Base-by-base conservation (phyloP, 2,113 vertebrate genomes). In the Anhinga anhinga region DNA sequence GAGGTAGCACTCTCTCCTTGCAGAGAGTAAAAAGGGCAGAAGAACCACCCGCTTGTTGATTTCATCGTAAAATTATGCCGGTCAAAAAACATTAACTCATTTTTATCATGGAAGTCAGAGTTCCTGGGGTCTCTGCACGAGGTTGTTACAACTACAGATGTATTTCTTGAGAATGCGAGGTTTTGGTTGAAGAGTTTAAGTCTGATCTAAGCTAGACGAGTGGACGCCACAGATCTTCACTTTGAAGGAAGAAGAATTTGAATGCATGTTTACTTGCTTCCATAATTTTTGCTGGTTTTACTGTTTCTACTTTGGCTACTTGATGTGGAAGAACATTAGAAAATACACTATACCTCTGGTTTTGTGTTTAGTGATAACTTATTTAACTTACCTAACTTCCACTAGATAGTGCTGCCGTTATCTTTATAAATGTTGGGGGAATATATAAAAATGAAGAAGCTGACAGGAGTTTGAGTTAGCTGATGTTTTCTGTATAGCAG, bases 1-100 rank as follows among this genome's bases (percentile, higher is more conserved):
- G 99, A 99, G 99, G 99, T 99, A 98, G 98, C 99, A 98, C 98
- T 98, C 98, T 98, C 98, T 99, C 98, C 97, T 97, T 96, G 97
- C 99, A 98, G 99, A 98, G 98, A 95, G 97, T 65, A 69, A 98
- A 98, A 97, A 95, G 96, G 96, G 95, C 98, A 93, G 80, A 96
- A 92, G 97, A 97, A 91, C 40, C 95, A 74, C 27, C 85, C 45
- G 11, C 97, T 97, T 94, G 83, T 85, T 88, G 95, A n/a, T 61
- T 86, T 83, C 95, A 88, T 97, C 95, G 22, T 95, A 66, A 20
- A 91, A 88, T 96, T 83, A 40, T 95, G 97, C 96, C 42, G 71
- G 85, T 97, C 94, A 94, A 59, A 96, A 96, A 74, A 63, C 96
- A 96, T 95, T 96, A 94, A 95, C 97, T 96, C 34, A 2, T 95